A percentile compares a stretch with the other conserved stretches of the same genome.
These are phyloP conservation scores for Xylota sylvarum DNA, from an alignment of 2,888 invertebrate species.

Conservation along the genomic window DNA sequence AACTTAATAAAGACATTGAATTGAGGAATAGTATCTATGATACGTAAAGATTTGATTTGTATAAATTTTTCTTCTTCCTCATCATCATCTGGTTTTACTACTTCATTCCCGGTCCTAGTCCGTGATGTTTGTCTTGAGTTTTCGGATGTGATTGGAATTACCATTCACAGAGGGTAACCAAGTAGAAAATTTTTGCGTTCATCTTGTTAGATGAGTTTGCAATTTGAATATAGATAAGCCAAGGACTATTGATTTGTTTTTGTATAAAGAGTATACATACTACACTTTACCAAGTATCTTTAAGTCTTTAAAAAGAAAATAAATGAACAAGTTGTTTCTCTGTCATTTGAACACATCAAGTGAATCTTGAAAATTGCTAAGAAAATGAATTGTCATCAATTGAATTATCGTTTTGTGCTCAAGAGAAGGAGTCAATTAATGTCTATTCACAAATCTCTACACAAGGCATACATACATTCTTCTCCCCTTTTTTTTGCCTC, in stretches of 20 bases:
- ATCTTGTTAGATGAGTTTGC: slow-evolving; percentile 47
- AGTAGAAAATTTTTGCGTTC: slow-evolving; percentile 37
- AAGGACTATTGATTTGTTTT: slow-evolving; percentile 21
- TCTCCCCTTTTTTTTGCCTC: slow-evolving; percentile 19
- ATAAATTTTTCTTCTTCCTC: slow-evolving; percentile 18
- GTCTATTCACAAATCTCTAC: slow-evolving; percentile 55
- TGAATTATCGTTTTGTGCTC: slow-evolving; percentile 61
- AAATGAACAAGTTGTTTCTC: no score
- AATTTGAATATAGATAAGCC: slow-evolving; percentile 43
- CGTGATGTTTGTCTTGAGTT: slow-evolving; percentile 37
- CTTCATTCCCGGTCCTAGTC: not conserved
- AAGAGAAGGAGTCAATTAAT: slow-evolving; percentile 69
- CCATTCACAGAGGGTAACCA: slow-evolving; percentile 37
- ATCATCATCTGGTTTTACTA: no score
- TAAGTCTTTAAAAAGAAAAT: not conserved
- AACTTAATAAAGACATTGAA: slow-evolving; percentile 54
- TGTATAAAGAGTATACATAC: not conserved
- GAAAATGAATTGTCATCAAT: slow-evolving; percentile 65
- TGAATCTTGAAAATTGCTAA: slow-evolving; percentile 34
- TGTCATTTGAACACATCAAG: slow-evolving; percentile 32
- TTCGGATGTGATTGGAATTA: slow-evolving; percentile 47
- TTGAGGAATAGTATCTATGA: slow-evolving; percentile 32
- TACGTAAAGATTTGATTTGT: slow-evolving; percentile 48
- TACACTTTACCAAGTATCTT: not conserved
- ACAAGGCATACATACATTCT: slow-evolving; percentile 30